Conservation (phyloP, 1,140 invertebrate genomes). For the Polyergus mexicanus region DNA sequence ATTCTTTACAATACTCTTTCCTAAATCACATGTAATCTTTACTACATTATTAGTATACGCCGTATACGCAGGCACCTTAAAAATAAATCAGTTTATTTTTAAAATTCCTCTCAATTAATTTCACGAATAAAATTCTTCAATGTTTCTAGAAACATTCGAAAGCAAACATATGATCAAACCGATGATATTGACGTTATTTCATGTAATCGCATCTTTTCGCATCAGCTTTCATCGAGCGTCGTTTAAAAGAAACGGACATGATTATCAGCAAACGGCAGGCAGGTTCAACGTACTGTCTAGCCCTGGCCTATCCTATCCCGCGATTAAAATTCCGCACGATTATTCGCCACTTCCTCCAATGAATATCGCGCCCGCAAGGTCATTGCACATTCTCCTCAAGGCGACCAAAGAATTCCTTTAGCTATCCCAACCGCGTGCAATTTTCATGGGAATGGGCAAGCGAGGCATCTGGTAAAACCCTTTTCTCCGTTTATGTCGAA, state of each 20-base stretch:
- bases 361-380: conserved; percentile 62
- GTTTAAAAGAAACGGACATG: conserved; percentile 26
- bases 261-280: conserved; percentile 19
- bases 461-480: background rate
- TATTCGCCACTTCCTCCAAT: conserved; percentile 61
- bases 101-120: too few species aligned
- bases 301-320: conserved; percentile 20
- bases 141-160: background rate
- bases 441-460: conserved; percentile 41
- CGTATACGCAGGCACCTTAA: background rate
- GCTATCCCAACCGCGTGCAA: background rate
- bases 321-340: conserved; percentile 63
- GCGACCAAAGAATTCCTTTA: conserved; percentile 54
- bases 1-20: background rate
- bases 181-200: background rate
- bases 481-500: background rate
- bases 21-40: background rate
- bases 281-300: conserved; percentile 55
- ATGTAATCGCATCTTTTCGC: background rate
- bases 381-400: conserved; percentile 63
- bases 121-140: background rate
- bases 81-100: background rate
- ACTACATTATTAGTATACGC: background rate
- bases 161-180: background rate
- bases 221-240: conserved; percentile 47